phyloP scores from a whole-genome alignment of 2,888 invertebrate species.

The Eretmocerus hayati region DNA sequence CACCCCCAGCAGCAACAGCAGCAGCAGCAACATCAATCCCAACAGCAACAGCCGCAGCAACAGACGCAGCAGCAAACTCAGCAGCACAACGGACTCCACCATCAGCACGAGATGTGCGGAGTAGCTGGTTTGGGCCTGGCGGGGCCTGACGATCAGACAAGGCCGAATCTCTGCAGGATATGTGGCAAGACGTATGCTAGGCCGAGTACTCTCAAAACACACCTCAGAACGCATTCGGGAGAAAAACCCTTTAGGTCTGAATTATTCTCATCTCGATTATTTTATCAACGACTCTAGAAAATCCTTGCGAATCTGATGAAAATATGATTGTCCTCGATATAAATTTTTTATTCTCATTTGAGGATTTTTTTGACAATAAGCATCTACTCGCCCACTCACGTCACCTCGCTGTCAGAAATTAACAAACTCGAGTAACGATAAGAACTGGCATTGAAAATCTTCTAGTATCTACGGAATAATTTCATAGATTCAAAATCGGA shows the following conservation, averaged over 20 bases:
- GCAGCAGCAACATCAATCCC: slow-evolving; percentile 39
- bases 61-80: slow-evolving; percentile 41
- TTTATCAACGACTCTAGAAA: too few relatives aligned
- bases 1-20: slow-evolving; percentile 35
- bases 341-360: too few relatives aligned
- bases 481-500: too few relatives aligned
- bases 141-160: slow-evolving; percentile 66
- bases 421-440: too few relatives aligned
- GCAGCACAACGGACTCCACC: slow-evolving; percentile 39
- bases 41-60: slow-evolving; percentile 35
- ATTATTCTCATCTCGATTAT: too few relatives aligned
- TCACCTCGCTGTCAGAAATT: too few relatives aligned
- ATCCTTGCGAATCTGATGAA: too few relatives aligned
- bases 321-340: too few relatives aligned
- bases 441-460: too few relatives aligned
- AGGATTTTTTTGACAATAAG: too few relatives aligned
- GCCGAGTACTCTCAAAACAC: slow-evolving; percentile 94
- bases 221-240: slow-evolving; percentile 91
- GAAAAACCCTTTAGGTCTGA: slow-evolving; percentile 82
- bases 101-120: slow-evolving; percentile 41
- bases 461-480: too few relatives aligned
- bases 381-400: too few relatives aligned
- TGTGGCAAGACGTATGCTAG: slow-evolving; percentile 96
- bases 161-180: slow-evolving; percentile 86
- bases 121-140: slow-evolving; percentile 27